phyloP scores from a whole-genome alignment of 2,888 invertebrate genomes.

The Ophioninae sp. region DNA sequence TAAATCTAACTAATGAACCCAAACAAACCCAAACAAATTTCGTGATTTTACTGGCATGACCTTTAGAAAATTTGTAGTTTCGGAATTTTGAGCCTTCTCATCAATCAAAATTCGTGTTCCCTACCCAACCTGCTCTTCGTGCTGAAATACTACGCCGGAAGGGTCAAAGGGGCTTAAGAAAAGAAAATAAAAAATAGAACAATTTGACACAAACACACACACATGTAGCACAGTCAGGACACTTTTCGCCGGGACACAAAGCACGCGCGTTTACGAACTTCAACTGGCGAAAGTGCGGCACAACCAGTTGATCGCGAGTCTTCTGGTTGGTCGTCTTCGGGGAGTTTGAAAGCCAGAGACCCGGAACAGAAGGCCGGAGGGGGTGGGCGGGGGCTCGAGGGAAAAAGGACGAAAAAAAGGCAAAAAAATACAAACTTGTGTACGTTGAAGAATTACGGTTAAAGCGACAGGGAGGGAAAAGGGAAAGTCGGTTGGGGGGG shows the following conservation, averaged over 20 bases:
- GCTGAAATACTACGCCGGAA: not conserved
- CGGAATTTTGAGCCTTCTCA: too few relatives aligned
- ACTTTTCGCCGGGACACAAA: conserved; percentile 16
- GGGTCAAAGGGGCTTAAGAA: not conserved
- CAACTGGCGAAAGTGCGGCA: conserved; percentile 17
- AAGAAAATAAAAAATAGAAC: too few relatives aligned
- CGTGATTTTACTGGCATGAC: too few relatives aligned
- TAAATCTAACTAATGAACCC: too few relatives aligned
- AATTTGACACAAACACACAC: too few relatives aligned
- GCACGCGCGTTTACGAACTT: not conserved
- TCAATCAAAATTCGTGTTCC: too few relatives aligned
- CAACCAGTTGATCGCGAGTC: conserved; percentile 24
- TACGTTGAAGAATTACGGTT: not conserved
- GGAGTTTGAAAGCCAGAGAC: too few relatives aligned
- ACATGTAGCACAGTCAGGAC: conserved; percentile 32
- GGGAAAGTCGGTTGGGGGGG: not conserved
- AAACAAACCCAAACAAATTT: too few relatives aligned
- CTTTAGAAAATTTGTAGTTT: too few relatives aligned
- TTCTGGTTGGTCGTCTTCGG: not conserved
- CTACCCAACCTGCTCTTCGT: not conserved
- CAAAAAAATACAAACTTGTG: not conserved
- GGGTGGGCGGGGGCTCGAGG: not conserved
- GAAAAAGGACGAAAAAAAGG: not conserved
- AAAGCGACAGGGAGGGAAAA: not conserved
- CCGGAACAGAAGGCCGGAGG: not conserved